Evolutionary conservation across 1,140 invertebrate genomes (phyloP), one percentile per base, ranked within the genome.

Genomic region (Drosophila ficusphila): DNA sequence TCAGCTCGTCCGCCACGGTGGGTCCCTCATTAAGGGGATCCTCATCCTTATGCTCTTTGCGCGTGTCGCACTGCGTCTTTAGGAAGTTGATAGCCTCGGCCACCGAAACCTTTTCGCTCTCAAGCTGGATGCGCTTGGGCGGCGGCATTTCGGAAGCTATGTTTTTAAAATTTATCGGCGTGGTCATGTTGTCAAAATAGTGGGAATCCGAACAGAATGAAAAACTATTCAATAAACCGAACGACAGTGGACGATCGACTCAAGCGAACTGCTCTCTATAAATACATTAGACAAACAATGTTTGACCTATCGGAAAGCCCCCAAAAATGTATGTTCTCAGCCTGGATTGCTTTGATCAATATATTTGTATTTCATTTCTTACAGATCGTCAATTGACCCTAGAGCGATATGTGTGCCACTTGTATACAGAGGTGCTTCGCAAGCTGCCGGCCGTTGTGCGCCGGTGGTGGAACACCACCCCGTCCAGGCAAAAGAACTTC

Each of bases 391-490:
- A 79, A 7, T 53, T 91, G 21, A 46, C 79, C 12, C 76, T 96
- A 5, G 92, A 95, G 65, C 92, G 94, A 46, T 91, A 96, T 52
- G 94, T 94, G 2, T 96, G 96, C 82, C 94, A 93, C 91, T 85
- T 96, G 21, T 96, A 96, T 81, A 92, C 92, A 8, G 93, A 94
- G 54, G 92, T 94, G 44, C 86, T 97, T 25, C 92, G 94, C 33
- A 93, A 94, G 72, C 91, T 97, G 69, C 96, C 96, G n/a, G 96
- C 96, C 29, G 92, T 96, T 42, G 95, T 96, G 2, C 93, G 97
- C 14, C 94, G 95, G 78, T 98, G 97, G 97, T 97, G 95, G 94
- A 94, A 94, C 51, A 93, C 94, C 36, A 90, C 93, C 2, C 95
- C 96, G 18, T 94, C 95, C 49, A 93, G 94, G 76, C 93, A 94